These are phyloP conservation scores for Galerucella calmariensis DNA, from an alignment of 2,888 invertebrate genomes.

Conservation along the genomic window DNA sequence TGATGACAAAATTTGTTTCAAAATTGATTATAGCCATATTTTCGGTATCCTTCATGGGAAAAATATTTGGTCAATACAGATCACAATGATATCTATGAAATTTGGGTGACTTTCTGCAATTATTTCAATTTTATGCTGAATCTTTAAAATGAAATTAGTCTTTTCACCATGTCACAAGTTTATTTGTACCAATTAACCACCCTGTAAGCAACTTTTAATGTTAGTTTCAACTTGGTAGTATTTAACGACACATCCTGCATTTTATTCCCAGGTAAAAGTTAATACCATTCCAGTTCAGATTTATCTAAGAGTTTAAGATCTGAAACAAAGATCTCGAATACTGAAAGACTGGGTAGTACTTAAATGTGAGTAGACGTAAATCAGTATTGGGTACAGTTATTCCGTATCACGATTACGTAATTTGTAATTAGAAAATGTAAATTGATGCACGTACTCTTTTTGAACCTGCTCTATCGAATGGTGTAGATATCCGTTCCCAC, in stretches of 20 bases:
- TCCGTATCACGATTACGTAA: slow-evolving; percentile 28
- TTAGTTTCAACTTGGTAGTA: background rate
- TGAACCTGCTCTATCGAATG: background rate
- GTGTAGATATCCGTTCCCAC: slow-evolving; percentile 8
- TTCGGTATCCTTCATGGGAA: too few species aligned
- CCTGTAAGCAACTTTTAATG: too few species aligned
- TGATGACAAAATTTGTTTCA: too few species aligned
- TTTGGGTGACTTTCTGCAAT: too few species aligned
- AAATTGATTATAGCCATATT: too few species aligned
- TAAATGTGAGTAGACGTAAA: slow-evolving; percentile 25
- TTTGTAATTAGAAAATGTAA: slow-evolving; percentile 32
- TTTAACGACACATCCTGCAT: background rate
- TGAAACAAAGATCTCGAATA: background rate
- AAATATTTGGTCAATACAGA: too few species aligned
- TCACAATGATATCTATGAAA: too few species aligned
- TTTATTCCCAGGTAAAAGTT: background rate
- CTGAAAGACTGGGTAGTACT: background rate
- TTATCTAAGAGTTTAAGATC: background rate
- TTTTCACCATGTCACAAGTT: too few species aligned
- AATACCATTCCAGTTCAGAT: slow-evolving; percentile 4
- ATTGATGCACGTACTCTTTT: slow-evolving; percentile 21
- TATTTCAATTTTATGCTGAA: too few species aligned
- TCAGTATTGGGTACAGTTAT: slow-evolving; percentile 27
- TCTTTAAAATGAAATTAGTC: too few species aligned
- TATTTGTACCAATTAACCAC: too few species aligned